Percentiles rank a stretch among this genome's conserved stretches.
These are phyloP conservation scores for Drosophila willistoni DNA, from an alignment of 1,140 invertebrate species.

Conservation along the genomic window DNA sequence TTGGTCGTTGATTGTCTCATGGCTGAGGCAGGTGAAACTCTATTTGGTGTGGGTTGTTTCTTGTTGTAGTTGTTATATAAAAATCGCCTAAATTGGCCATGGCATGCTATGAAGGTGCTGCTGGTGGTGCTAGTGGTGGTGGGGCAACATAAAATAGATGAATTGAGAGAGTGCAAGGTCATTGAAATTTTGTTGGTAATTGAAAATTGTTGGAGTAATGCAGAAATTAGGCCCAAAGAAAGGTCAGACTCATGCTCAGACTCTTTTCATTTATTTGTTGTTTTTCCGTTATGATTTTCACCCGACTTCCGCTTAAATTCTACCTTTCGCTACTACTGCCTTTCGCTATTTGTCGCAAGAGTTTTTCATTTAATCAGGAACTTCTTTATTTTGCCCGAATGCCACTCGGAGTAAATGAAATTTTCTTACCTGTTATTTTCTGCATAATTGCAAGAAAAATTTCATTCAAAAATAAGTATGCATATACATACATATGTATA, in stretches of 20 bases:
- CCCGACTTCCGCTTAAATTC: neutral
- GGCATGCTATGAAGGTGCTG: neutral
- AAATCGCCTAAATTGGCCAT: conserved; percentile 43
- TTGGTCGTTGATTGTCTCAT: conserved; percentile 38
- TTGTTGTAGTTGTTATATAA: conserved; percentile 62
- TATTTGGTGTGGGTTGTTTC: conserved; percentile 41
- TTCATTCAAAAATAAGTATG: conserved; percentile 36
- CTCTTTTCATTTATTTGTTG: too few species aligned
- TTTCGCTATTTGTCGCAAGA: too few species aligned
- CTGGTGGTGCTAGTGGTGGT: too few species aligned
- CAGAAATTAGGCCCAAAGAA: too few species aligned
- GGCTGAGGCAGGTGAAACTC: conserved; percentile 54
- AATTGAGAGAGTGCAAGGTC: conserved; percentile 64
- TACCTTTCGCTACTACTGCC: too few species aligned
- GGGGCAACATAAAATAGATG: conserved; percentile 19
- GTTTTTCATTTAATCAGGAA: neutral
- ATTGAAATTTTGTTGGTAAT: conserved; percentile 56
- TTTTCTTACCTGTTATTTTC: conserved; percentile 22
- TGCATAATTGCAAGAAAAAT: conserved; percentile 50
- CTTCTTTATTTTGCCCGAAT: conserved; percentile 8
- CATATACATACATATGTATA: neutral
- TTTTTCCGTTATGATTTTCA: conserved; percentile 10
- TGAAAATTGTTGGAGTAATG: neutral
- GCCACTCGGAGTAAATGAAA: conserved; percentile 24
- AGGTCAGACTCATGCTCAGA: too few species aligned